Evolutionary conservation across 2,797 vertebrate genomes (phyloP).

Genomic region (Girardinus metallicus): DNA sequence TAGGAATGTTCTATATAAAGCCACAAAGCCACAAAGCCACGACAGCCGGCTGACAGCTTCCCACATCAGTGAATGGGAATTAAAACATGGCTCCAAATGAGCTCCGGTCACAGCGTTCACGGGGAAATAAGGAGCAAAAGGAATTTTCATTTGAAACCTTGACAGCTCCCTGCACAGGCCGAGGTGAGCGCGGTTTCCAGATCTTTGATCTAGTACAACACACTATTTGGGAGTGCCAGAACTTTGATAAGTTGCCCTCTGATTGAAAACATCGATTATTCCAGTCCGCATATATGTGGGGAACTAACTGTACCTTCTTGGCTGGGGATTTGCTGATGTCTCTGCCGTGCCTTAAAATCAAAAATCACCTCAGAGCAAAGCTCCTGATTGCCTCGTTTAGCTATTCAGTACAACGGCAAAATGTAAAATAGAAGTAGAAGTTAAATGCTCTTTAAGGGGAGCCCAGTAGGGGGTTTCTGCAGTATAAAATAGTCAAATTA

Average conservation of each 20-base stretch:
- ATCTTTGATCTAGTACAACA: constrained; percentile 49
- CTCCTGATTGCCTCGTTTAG: not conserved
- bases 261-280: constrained; percentile 50
- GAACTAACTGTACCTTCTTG: constrained; percentile 15
- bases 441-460: not conserved
- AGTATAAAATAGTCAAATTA: not conserved
- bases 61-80: constrained; percentile 51
- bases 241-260: constrained; percentile 20
- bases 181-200: constrained; percentile 36
- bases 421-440: constrained; percentile 6
- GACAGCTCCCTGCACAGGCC: constrained; percentile 37
- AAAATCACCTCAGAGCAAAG: constrained; percentile 19
- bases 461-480: not conserved
- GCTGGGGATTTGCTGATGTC: constrained; percentile 11
- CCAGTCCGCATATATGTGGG: constrained; percentile 11
- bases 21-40: constrained; percentile 25
- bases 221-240: constrained; percentile 15
- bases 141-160: constrained; percentile 17
- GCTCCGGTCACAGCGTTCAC: constrained; percentile 34
- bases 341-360: constrained; percentile 7
- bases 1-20: constrained; percentile 35
- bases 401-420: not conserved
- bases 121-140: constrained; percentile 20
- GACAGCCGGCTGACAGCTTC: constrained; percentile 60
- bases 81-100: constrained; percentile 52